Percentiles rank a stretch among this genome's conserved stretches.
Evolutionary conservation across 1,140 invertebrate species (phyloP).

Genomic region (Sesamia nonagrioides): DNA sequence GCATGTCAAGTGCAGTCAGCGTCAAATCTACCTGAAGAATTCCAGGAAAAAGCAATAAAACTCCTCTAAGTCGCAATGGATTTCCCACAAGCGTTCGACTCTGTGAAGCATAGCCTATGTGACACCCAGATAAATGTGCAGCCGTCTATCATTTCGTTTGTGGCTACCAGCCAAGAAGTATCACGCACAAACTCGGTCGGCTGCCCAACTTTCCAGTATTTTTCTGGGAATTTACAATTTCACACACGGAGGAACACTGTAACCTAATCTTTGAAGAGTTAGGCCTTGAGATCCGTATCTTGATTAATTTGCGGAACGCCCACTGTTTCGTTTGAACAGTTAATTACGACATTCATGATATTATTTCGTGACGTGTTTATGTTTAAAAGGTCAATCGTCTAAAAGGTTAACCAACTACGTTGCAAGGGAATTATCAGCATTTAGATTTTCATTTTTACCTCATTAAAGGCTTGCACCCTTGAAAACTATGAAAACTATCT

Average conservation of each 20-base stretch:
- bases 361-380: background rate
- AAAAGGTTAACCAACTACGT: too few relatives aligned
- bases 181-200: constrained; percentile 3
- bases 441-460: too few relatives aligned
- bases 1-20: background rate
- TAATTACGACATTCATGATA: background rate
- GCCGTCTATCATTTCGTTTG: constrained; percentile 22
- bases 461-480: too few relatives aligned
- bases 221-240: constrained; percentile 36
- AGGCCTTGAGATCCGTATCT: background rate
- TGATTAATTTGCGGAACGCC: constrained; percentile 14
- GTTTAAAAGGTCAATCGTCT: background rate
- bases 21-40: background rate
- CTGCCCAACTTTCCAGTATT: background rate
- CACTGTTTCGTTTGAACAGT: background rate
- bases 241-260: constrained; percentile 22
- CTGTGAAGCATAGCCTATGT: background rate
- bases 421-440: too few relatives aligned
- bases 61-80: background rate
- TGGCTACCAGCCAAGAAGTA: constrained; percentile 29
- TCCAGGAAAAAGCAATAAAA: background rate
- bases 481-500: too few relatives aligned
- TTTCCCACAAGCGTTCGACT: constrained; percentile 9
- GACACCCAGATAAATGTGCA: constrained; percentile 26
- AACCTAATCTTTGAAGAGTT: constrained; percentile 5